These are phyloP conservation scores for Drosophila carrolli DNA, from an alignment of 1,140 invertebrate genomes.

Conservation along the genomic window DNA sequence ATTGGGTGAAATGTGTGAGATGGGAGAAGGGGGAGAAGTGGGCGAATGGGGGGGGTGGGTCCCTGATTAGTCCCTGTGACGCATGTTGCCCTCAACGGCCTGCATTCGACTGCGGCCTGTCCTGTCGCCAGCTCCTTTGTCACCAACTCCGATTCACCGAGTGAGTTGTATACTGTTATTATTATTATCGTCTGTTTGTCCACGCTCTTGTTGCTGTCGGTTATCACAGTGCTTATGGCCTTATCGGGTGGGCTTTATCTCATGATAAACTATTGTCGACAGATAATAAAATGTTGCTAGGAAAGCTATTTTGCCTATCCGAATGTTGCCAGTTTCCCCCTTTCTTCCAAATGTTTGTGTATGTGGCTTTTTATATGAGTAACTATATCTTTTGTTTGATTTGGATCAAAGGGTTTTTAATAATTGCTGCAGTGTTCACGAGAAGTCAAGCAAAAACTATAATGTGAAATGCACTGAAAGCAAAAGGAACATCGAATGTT, in stretches of 20 bases:
- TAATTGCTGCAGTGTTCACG: conserved; percentile 15
- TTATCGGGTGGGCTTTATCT: conserved; percentile 73
- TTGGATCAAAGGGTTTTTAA: conserved; percentile 26
- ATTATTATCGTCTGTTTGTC: conserved; percentile 80
- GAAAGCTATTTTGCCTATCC: conserved; percentile 36
- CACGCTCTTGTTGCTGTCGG: conserved; percentile 48
- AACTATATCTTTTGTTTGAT: conserved; percentile 23
- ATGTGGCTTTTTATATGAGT: conserved; percentile 21
- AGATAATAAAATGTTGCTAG: conserved; percentile 71
- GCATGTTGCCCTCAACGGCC: conserved; percentile 55
- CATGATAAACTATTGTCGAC: conserved; percentile 74
- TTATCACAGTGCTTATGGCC: conserved; percentile 72
- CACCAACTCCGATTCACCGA: conserved; percentile 58
- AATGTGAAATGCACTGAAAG: background rate
- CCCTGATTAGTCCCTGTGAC: conserved; percentile 73
- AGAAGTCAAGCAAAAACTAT: conserved; percentile 5
- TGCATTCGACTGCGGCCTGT: conserved; percentile 59
- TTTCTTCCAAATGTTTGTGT: conserved; percentile 5
- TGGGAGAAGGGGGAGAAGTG: background rate
- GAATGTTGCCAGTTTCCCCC: conserved; percentile 35
- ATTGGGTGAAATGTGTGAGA: background rate
- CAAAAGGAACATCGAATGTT: no score
- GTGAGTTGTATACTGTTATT: conserved; percentile 72
- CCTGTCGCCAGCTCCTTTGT: conserved; percentile 47
- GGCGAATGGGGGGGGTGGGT: conserved; percentile 44